Percentiles rank a stretch among this genome's conserved stretches.
These are phyloP conservation scores for Acyrthosiphon pisum DNA, from an alignment of 1,140 invertebrate species.

Conservation along the genomic window DNA sequence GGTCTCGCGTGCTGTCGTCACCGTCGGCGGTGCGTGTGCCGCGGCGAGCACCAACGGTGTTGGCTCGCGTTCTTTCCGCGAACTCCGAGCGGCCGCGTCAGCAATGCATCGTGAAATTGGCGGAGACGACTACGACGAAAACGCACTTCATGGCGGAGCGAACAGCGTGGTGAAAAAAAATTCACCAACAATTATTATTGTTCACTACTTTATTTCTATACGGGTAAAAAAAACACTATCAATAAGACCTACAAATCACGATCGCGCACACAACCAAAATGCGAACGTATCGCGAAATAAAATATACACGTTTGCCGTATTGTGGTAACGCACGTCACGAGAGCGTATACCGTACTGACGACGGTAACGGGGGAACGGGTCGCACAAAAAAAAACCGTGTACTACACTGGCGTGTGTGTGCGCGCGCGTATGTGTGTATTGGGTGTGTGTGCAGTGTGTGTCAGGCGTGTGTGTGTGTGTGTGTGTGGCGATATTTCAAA, in stretches of 20 bases:
- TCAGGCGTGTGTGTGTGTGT: background rate
- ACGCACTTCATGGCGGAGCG: background rate
- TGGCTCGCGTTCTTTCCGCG: background rate
- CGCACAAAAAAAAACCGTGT: slow-evolving; percentile 29
- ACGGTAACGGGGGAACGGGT: slow-evolving; percentile 22
- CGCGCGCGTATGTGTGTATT: background rate
- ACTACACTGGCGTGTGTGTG: background rate
- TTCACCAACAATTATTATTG: background rate
- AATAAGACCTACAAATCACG: background rate
- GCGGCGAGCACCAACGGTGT: background rate
- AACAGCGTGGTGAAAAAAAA: background rate
- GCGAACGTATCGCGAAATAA: background rate
- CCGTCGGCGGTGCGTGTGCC: background rate
- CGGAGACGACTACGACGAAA: background rate
- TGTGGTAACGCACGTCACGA: background rate
- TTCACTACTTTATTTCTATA: background rate
- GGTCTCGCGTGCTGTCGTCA: background rate
- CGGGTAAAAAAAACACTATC: background rate
- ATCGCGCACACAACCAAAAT: slow-evolving; percentile 12
- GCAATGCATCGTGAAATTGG: background rate
- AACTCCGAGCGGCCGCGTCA: background rate
- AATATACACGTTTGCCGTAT: background rate
- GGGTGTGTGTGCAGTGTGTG: background rate
- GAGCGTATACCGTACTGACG: slow-evolving; percentile 51
- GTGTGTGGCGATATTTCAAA: slow-evolving; percentile 55